Evolutionary conservation across 2,113 vertebrate genomes (phyloP).

Genomic region (Mastomys coucha): DNA sequence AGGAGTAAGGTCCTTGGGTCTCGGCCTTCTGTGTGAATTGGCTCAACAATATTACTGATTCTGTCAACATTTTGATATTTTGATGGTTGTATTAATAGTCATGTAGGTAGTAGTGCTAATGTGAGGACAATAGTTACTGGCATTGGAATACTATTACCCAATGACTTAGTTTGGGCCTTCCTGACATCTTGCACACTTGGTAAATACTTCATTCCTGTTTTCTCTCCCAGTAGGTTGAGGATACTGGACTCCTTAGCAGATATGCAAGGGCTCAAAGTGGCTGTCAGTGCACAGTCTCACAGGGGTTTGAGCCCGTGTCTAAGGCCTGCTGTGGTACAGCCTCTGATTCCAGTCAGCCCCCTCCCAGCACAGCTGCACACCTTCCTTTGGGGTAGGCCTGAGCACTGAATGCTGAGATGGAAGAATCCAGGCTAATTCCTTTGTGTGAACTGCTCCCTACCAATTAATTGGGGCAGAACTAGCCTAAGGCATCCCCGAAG

Average conservation of each 20-base stretch:
- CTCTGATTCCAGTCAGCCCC: neutral
- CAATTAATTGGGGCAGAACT: conserved; percentile 81
- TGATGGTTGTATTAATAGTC: neutral
- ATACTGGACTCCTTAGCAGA: neutral
- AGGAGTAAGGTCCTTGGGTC: neutral
- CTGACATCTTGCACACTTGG: neutral
- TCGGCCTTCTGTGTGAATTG: neutral
- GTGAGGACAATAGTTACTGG: neutral
- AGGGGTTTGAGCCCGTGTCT: neutral
- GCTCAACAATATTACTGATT: neutral
- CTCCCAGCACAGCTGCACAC: neutral
- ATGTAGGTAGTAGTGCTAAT: no score
- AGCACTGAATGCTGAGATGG: neutral
- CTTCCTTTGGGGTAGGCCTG: conserved; percentile 30
- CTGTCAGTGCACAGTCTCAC: neutral
- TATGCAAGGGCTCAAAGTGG: neutral
- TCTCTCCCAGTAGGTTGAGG: neutral
- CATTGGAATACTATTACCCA: neutral
- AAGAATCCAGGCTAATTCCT: conserved; percentile 82
- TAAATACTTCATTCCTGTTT: neutral
- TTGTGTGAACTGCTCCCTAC: conserved; percentile 65
- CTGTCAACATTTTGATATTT: neutral
- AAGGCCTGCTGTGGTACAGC: neutral
- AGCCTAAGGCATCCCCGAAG: conserved; percentile 76
- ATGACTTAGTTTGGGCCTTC: neutral